Evolutionary conservation across 2,113 vertebrate genomes (phyloP).

Genomic region (Felis chaus): DNA sequence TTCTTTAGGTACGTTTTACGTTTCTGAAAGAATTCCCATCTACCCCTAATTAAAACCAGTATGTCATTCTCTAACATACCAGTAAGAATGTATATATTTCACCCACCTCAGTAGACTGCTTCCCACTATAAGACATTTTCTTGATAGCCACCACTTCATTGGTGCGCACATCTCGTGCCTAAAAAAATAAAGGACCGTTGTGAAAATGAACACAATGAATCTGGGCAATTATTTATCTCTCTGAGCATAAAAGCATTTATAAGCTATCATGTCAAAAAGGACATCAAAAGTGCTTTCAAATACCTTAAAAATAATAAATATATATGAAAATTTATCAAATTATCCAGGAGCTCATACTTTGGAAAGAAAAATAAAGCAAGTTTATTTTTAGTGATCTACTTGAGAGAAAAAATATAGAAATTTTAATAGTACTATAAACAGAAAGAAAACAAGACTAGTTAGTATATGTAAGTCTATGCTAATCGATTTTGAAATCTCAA

Average conservation of each 20-base stretch:
- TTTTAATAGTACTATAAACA: not conserved
- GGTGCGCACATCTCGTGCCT: slow-evolving; percentile 97
- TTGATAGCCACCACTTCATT: slow-evolving; percentile 99
- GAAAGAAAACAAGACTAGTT: not conserved
- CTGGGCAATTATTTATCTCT: slow-evolving; percentile 13
- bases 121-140: slow-evolving; percentile 99
- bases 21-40: not conserved
- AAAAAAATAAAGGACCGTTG: slow-evolving; percentile 31
- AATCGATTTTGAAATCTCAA: slow-evolving; percentile 37
- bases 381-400: slow-evolving; percentile 3
- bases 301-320: slow-evolving; percentile 1
- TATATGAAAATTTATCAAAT: not conserved
- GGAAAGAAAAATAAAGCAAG: not conserved
- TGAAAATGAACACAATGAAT: slow-evolving; percentile 42
- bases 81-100: not conserved
- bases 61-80: slow-evolving; percentile 10
- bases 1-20: not conserved
- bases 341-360: not conserved
- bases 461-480: not conserved
- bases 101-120: slow-evolving; percentile 97
- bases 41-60: not conserved
- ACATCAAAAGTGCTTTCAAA: not conserved
- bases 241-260: slow-evolving; percentile 12
- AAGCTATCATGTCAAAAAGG: slow-evolving; percentile 35
- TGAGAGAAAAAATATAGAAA: slow-evolving; percentile 26